These are phyloP conservation scores for Brenthis daphne DNA, from an alignment of 2,888 invertebrate genomes.

Conservation along the genomic window DNA sequence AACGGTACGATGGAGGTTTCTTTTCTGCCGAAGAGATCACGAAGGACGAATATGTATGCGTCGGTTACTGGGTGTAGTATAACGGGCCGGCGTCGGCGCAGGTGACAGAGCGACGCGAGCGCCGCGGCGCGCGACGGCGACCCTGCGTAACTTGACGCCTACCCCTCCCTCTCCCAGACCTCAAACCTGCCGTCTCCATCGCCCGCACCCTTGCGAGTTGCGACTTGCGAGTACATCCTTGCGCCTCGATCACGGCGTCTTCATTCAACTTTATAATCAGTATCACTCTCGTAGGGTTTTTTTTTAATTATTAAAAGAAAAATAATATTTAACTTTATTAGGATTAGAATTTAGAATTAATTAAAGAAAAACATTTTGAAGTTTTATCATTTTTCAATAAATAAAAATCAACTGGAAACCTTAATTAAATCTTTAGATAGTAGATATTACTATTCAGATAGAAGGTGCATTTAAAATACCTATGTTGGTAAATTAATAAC, in stretches of 20 bases:
- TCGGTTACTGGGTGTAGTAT: conserved; percentile 43
- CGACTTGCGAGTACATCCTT: conserved; percentile 39
- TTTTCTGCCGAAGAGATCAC: conserved; percentile 25
- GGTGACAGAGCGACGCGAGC: conserved; percentile 59
- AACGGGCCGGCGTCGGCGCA: conserved; percentile 53
- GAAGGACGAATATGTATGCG: conserved; percentile 37
- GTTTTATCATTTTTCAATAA: no score
- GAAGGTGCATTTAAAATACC: no score
- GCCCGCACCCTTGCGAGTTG: conserved; percentile 40
- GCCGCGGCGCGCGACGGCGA: conserved; percentile 71
- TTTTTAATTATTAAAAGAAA: no score
- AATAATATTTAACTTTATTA: no score
- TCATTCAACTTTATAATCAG: no score
- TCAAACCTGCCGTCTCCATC: neutral
- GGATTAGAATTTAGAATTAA: no score
- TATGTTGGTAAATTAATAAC: no score
- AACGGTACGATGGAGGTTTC: neutral
- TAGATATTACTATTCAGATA: no score
- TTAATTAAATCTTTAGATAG: no score
- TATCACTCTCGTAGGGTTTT: no score
- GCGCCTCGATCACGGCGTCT: neutral
- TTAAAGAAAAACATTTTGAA: no score
- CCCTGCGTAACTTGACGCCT: conserved; percentile 50
- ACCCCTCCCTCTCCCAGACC: conserved; percentile 41
- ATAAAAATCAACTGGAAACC: no score